phyloP scores from a whole-genome alignment of 2,797 vertebrate genomes.

The Remorina albescens region DNA sequence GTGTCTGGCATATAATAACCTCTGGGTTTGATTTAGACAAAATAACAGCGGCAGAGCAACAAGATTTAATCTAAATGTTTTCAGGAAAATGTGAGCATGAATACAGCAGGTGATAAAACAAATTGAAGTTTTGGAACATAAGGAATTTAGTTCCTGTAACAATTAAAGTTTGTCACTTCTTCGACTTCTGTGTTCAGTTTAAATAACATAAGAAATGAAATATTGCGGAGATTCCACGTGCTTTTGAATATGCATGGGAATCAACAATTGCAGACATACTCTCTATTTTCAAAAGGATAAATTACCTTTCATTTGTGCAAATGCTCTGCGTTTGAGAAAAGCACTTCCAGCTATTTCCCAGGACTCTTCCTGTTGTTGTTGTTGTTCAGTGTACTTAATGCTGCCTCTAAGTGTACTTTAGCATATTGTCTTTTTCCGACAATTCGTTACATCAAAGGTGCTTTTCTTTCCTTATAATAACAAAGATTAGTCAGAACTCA shows the following conservation, averaged over 20 bases:
- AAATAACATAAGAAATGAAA: neutral
- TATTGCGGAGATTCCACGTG: neutral
- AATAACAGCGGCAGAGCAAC: conserved; percentile 7
- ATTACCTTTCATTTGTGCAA: conserved; percentile 25
- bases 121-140: conserved; percentile 9
- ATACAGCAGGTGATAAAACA: neutral
- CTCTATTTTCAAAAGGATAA: conserved; percentile 25
- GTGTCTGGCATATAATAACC: conserved; percentile 12
- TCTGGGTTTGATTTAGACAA: conserved; percentile 23
- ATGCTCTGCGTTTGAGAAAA: neutral
- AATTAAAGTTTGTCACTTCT: conserved; percentile 3
- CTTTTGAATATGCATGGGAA: neutral
- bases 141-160: neutral
- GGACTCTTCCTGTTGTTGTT: conserved; percentile 8
- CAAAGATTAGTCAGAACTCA: conserved; percentile 38
- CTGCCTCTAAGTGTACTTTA: conserved; percentile 15
- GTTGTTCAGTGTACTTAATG: conserved; percentile 32
- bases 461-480: conserved; percentile 35
- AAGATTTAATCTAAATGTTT: conserved; percentile 17
- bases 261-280: neutral
- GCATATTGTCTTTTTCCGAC: neutral
- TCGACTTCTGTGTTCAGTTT: conserved; percentile 1
- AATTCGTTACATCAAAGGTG: conserved; percentile 36
- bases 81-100: neutral
- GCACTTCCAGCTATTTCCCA: neutral